Evolutionary conservation across 2,113 vertebrate genomes (phyloP).

Genomic region (Podarcis cretensis): DNA sequence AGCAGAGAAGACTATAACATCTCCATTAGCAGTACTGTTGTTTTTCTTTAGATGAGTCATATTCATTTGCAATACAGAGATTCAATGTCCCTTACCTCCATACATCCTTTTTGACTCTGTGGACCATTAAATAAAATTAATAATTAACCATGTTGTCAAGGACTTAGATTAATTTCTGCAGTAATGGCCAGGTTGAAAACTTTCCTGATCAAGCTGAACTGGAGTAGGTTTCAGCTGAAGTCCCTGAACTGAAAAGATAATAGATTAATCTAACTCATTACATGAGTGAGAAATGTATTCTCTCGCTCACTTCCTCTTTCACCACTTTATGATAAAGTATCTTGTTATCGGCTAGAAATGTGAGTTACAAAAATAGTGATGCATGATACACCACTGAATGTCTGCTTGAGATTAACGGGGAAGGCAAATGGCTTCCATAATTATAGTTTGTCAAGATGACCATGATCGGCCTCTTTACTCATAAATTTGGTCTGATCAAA

Average conservation of each 20-base stretch:
- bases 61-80: background rate
- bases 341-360: slow-evolving; percentile 50
- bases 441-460: slow-evolving; percentile 8
- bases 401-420: background rate
- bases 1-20: background rate
- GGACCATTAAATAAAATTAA: slow-evolving; percentile 32
- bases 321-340: slow-evolving; percentile 30
- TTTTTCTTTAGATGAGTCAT: background rate
- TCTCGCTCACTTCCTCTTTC: slow-evolving; percentile 22
- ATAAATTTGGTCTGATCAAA: background rate
- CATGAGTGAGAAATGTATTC: slow-evolving; percentile 56
- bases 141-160: slow-evolving; percentile 13
- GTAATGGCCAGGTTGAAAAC: background rate
- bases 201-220: slow-evolving; percentile 48
- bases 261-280: slow-evolving; percentile 52
- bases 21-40: background rate
- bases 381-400: background rate
- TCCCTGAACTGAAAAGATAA: slow-evolving; percentile 49
- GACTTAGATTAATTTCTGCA: slow-evolving; percentile 37
- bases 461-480: background rate
- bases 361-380: background rate
- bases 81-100: background rate
- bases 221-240: slow-evolving; percentile 56
- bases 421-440: background rate
- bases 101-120: background rate